phyloP scores from a whole-genome alignment of 2,113 vertebrate genomes.

The Oxyruncus cristatus region DNA sequence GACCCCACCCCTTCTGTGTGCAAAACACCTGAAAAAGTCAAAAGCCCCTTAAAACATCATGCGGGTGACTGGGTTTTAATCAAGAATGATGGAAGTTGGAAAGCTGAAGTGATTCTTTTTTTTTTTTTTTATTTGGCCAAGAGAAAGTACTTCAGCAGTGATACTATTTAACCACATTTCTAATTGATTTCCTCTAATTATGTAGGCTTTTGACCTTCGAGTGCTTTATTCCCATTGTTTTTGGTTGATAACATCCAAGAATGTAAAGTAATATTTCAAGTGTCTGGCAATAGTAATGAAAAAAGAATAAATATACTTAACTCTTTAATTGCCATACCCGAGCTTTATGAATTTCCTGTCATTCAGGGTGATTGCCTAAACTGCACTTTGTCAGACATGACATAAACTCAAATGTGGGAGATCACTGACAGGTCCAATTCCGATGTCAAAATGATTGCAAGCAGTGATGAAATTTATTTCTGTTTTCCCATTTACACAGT shows the following conservation, averaged over 20 bases:
- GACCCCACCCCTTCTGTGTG: background rate
- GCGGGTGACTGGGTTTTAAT: background rate
- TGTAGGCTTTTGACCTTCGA: constrained; percentile 66
- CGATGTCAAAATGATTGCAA: background rate
- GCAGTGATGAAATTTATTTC: background rate
- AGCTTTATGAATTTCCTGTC: constrained; percentile 67
- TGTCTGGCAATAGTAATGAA: constrained; percentile 57
- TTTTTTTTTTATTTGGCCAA: background rate
- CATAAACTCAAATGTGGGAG: background rate
- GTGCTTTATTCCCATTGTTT: constrained; percentile 73
- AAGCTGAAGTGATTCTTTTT: background rate
- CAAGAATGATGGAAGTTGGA: background rate
- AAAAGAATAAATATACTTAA: constrained; percentile 58
- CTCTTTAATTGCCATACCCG: constrained; percentile 37
- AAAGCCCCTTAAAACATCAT: background rate
- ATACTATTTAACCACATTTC: constrained; percentile 50
- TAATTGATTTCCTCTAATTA: constrained; percentile 77
- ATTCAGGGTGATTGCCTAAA: constrained; percentile 55
- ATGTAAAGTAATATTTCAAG: constrained; percentile 60
- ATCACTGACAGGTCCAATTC: background rate
- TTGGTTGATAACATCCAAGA: constrained; percentile 70
- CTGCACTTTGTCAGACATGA: background rate
- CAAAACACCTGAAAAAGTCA: constrained; percentile 6
- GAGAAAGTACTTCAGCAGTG: constrained; percentile 13
- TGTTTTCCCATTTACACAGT: background rate